Base-by-base conservation (phyloP, 2,888 invertebrate species). In the Troglohyphantes excavatus region DNA sequence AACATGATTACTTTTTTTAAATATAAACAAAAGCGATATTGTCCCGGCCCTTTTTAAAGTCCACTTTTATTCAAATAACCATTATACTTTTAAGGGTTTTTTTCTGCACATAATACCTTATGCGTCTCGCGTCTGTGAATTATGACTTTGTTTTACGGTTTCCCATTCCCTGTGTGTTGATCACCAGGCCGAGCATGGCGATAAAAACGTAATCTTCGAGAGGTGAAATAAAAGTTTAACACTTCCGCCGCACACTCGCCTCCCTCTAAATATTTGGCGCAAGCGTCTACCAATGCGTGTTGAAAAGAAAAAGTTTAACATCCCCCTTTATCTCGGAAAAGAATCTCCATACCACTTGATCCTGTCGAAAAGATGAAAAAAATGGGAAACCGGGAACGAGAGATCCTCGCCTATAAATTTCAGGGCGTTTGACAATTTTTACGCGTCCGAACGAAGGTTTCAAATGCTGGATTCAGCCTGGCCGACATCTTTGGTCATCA, bases 261-360 rank as follows among this genome's bases (percentile, higher is more conserved):
- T n/a, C 39, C 23, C 2, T 23, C 70, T 17, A 67, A 79, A 79
- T 79, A 43, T 72, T 59, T 82, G 33, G 68, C 9, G 33, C 33
- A 33, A n/a, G 5, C 33, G 33, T 5, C 53, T 1, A 53, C 17
- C 53, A n/a, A 29, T 72, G 72, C 17, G 59, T 53, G 43, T 6
- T 17, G 43, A 19, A 67, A 53, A n/a, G n/a, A 46, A 65, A 33
- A 67, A 63, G 72, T 29, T 84, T 75, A 84, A 73, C 73, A 73
- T 75, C 73, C 83, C n/a, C 33, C 63, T 84, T 84, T 84, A 84
- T 84, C 84, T 84, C 0, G 29, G 29, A 72, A 84, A 84, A 84
- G 72, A 72, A 84, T 84, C 84, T 84, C 84, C 84, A 73, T 84
- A 84, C 84, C 65, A 75, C 84, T 84, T 84, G 84, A 84, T 84